Evolutionary conservation across 2,797 vertebrate species (phyloP).

Genomic region (Scleropages formosus): DNA sequence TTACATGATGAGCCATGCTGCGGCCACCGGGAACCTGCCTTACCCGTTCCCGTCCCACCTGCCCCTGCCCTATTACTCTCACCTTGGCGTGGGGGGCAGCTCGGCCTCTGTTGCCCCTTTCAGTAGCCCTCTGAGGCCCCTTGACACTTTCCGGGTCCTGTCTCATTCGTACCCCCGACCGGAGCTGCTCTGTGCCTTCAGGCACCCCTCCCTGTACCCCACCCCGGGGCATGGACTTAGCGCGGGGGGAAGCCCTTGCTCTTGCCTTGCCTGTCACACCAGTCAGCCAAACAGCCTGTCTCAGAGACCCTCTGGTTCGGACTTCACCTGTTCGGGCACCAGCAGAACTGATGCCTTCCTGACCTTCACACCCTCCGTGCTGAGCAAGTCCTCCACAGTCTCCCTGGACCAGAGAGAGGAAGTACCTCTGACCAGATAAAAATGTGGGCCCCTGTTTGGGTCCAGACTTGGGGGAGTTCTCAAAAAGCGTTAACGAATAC

Average conservation of each 20-base stretch:
- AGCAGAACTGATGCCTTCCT: constrained; percentile 95
- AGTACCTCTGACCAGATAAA: constrained; percentile 96
- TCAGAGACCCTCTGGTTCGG: constrained; percentile 80
- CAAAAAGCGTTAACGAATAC: not conserved
- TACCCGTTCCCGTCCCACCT: constrained; percentile 95
- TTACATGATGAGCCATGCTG: constrained; percentile 99
- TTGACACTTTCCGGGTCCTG: constrained; percentile 92
- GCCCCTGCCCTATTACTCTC: constrained; percentile 94
- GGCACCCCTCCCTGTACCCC: constrained; percentile 89
- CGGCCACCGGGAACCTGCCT: constrained; percentile 90
- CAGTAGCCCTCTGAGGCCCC: constrained; percentile 83
- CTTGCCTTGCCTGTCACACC: constrained; percentile 90
- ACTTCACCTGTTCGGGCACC: constrained; percentile 88
- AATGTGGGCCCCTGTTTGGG: constrained; percentile 21
- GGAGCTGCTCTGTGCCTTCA: constrained; percentile 95
- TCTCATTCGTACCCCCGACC: constrained; percentile 94
- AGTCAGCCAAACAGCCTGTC: constrained; percentile 77
- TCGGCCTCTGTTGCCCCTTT: constrained; percentile 80
- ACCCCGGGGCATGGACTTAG: constrained; percentile 83
- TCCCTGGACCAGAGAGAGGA: constrained; percentile 95
- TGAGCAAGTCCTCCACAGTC: constrained; percentile 90
- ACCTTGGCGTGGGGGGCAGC: constrained; percentile 79
- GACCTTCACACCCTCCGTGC: constrained; percentile 91
- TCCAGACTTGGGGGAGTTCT: constrained; percentile 17
- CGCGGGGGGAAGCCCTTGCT: constrained; percentile 79